phyloP scores from a whole-genome alignment of 2,888 invertebrate species.

The Anticlea derivata region DNA sequence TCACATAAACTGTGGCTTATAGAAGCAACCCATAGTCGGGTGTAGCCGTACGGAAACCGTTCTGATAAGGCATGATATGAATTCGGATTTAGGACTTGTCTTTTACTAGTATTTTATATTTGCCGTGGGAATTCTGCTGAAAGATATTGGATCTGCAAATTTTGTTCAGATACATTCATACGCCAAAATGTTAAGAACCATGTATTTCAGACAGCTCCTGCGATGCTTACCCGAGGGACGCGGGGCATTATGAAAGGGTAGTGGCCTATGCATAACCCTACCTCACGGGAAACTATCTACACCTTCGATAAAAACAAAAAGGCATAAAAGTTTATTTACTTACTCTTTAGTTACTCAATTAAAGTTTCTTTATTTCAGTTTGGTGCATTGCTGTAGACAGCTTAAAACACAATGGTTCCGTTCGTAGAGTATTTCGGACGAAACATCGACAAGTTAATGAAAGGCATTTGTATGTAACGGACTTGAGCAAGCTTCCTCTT shows the following conservation, averaged over 20 bases:
- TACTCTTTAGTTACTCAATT: constrained; percentile 1
- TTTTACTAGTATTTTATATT: constrained; percentile 50
- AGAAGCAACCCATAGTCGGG: constrained; percentile 23
- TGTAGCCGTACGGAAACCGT: constrained; percentile 56
- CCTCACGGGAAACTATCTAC: no score
- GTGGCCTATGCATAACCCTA: not conserved
- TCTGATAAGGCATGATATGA: constrained; percentile 63
- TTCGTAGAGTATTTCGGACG: constrained; percentile 60
- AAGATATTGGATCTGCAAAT: constrained; percentile 28
- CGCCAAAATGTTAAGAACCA: no score
- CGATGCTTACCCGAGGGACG: no score
- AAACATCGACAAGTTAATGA: constrained; percentile 78
- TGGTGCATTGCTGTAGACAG: constrained; percentile 47
- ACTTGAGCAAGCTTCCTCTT: constrained; percentile 75
- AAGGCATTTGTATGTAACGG: constrained; percentile 82
- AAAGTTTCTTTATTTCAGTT: constrained; percentile 18
- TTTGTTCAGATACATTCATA: no score
- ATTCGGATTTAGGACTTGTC: constrained; percentile 56
- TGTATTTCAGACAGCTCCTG: no score
- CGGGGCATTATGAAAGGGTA: no score
- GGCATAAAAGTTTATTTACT: not conserved
- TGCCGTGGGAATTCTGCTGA: constrained; percentile 44
- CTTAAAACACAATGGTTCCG: constrained; percentile 62
- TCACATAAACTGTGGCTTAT: constrained; percentile 10
- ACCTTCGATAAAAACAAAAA: not conserved